Conservation (phyloP, 2,113 vertebrate genomes). For the human (Homo sapiens) region GRCh38 chr15:48700501-48701000, state of each 20-base stretch:
- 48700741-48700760: not conserved
- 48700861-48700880: too few relatives aligned
- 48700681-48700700: not conserved
- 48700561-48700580: not conserved
- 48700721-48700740: not conserved
- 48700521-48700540: not conserved
- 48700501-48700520: not conserved
- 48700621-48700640: not conserved
- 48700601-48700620: not conserved
- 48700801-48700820: too few relatives aligned
- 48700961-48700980: too few relatives aligned
- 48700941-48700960: too few relatives aligned
- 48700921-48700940: too few relatives aligned
- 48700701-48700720: not conserved
- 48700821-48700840: too few relatives aligned
- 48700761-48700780: not conserved
- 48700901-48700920: too few relatives aligned
- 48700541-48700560: not conserved
- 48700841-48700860: too few relatives aligned
- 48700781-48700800: too few relatives aligned
- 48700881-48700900: too few relatives aligned
- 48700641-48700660: not conserved
- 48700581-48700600: not conserved
- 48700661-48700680: not conserved
- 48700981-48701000: too few relatives aligned